These are phyloP conservation scores for Eretmocerus hayati DNA, from an alignment of 2,888 invertebrate genomes.

Conservation along the genomic window DNA sequence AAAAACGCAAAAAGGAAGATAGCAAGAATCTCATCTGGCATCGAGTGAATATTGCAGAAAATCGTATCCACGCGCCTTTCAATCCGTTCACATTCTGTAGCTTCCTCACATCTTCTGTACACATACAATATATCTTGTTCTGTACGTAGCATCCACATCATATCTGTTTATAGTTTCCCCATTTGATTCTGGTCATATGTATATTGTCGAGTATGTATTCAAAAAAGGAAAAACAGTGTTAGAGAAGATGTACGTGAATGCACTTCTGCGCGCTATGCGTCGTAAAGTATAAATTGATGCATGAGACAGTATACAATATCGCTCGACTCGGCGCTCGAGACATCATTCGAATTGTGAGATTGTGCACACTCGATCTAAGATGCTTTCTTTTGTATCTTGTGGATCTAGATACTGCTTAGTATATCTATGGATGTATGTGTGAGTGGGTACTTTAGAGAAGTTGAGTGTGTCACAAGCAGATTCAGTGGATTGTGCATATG, in stretches of 20 bases:
- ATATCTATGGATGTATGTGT: too few relatives aligned
- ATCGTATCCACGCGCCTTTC: constrained; percentile 6
- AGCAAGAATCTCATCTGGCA: constrained; percentile 7
- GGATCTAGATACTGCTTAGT: too few relatives aligned
- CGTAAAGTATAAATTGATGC: constrained; percentile 20
- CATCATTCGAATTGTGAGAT: too few relatives aligned
- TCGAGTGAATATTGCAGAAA: constrained; percentile 14
- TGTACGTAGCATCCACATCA: constrained; percentile 10
- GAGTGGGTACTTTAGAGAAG: too few relatives aligned
- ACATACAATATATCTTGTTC: constrained; percentile 2
- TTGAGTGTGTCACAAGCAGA: too few relatives aligned
- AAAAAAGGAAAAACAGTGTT: too few relatives aligned
- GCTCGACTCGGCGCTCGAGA: too few relatives aligned
- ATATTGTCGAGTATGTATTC: too few relatives aligned
- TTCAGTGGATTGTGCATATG: too few relatives aligned
- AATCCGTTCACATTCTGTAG: constrained; percentile 1
- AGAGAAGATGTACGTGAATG: constrained; percentile 1
- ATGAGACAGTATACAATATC: too few relatives aligned
- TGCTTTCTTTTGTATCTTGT: too few relatives aligned
- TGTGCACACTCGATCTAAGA: too few relatives aligned
- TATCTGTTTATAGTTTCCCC: constrained; percentile 14
- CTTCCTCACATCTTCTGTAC: constrained; percentile 3
- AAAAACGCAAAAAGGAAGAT: not conserved
- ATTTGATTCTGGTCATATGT: not conserved
- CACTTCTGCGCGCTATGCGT: constrained; percentile 1